These are phyloP conservation scores for Triplophysa yarkandensis DNA, from an alignment of 2,797 vertebrate species.

Conservation along the genomic window DNA sequence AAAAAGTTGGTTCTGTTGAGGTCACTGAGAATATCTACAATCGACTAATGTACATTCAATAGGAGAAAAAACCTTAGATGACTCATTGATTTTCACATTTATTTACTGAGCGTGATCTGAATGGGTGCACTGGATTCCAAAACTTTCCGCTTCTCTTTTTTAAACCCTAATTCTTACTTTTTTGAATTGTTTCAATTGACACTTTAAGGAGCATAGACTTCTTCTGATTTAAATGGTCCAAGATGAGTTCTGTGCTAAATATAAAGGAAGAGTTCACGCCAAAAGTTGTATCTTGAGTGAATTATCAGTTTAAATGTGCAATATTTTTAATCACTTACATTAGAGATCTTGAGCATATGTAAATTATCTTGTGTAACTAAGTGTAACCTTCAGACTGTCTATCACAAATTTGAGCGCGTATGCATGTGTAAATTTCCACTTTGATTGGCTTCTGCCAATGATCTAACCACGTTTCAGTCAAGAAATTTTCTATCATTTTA, in stretches of 20 bases:
- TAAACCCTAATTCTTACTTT: too few relatives aligned
- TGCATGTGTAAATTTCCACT: conserved; percentile 24
- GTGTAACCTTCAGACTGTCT: conserved; percentile 38
- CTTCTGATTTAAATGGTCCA: too few relatives aligned
- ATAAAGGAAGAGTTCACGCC: too few relatives aligned
- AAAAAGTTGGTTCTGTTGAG: background rate
- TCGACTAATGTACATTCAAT: background rate
- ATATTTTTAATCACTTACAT: background rate
- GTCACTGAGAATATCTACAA: background rate
- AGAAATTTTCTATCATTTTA: conserved; percentile 4
- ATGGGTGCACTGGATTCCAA: background rate
- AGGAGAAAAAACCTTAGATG: background rate
- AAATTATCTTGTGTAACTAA: conserved; percentile 50
- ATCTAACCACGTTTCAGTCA: accelerated
- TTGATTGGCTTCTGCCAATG: conserved; percentile 15
- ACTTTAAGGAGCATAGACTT: too few relatives aligned
- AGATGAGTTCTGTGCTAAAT: too few relatives aligned
- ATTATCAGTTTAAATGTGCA: too few relatives aligned
- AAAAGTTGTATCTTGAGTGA: too few relatives aligned
- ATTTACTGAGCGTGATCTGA: background rate
- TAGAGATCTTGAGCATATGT: background rate
- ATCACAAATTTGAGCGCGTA: conserved; percentile 9
- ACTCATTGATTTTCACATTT: background rate
- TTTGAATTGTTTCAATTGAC: too few relatives aligned
- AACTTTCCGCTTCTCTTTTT: too few relatives aligned